Evolutionary conservation across 2,113 vertebrate species (phyloP), one percentile per base, ranked within the genome.

Genomic region (Platanista minor): DNA sequence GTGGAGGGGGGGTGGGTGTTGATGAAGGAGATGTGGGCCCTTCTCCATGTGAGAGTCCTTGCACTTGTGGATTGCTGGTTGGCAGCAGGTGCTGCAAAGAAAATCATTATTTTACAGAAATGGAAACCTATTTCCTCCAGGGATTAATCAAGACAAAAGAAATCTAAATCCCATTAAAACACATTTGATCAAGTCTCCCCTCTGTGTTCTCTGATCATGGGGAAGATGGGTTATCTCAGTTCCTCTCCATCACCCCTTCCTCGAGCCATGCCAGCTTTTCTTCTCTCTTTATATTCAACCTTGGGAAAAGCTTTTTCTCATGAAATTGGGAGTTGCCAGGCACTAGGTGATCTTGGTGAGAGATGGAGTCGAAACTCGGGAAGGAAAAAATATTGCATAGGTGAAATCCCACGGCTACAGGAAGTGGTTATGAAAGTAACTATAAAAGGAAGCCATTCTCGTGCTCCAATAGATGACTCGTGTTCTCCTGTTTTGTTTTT

Each of bases 91-190:
- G 91, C 92, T 86, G 95, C 2, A 29, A 92, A 61, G 77, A 96
- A 91, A 95, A 94, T 95, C 94, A 93, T 97, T 33, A 85, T 71
- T 88, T 71, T 87, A 84, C 80, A 62, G 95, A 94, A 91, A 94
- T 72, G 52, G 94, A 97, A 95, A 17, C 83, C 69, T 54, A 69
- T 80, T 85, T 98, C 82, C 90, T 97, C 62, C 46, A 72, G 91
- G 12, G 54, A 87, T 11, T 85, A 87, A 85, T 91, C 92, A 92
- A 82, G 85, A 95, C 91, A 95, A 91, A 87, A 92, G 69, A 71
- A 3, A 93, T 64, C 75, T 75, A 29, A 96, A 46, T 71, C 52
- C 59, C 81, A 77, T 94, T 83, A 61, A 92, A 64, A 75, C n/a
- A 33, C 59, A 29, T 59, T 80, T 52, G 49, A 46, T 90, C 87